These are phyloP conservation scores for Dione juno DNA, from an alignment of 2,888 invertebrate species.

Conservation along the genomic window DNA sequence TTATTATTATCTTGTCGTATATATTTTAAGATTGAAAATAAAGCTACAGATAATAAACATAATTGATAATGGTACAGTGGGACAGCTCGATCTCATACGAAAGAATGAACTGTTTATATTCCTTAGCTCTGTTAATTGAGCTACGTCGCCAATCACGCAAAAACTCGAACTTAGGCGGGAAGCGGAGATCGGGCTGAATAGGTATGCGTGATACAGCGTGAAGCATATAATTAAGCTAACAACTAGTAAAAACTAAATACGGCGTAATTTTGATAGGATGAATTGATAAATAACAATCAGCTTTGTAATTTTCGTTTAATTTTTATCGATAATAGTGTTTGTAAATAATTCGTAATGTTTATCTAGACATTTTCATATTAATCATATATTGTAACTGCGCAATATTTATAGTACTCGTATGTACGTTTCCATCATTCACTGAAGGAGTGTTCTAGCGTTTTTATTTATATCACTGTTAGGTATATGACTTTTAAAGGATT, in stretches of 20 bases:
- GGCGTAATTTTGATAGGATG: neutral
- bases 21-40: too few species aligned
- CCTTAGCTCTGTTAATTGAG: too few species aligned
- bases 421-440: conserved; percentile 15
- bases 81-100: too few species aligned
- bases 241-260: neutral
- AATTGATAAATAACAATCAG: neutral
- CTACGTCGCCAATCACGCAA: too few species aligned
- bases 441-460: conserved; percentile 1
- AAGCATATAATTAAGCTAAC: neutral
- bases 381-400: conserved; percentile 22
- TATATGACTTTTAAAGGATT: neutral
- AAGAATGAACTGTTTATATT: too few species aligned
- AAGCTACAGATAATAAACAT: too few species aligned
- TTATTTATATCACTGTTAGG: neutral
- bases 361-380: conserved; percentile 7
- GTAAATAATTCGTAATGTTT: conserved; percentile 19
- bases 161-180: too few species aligned
- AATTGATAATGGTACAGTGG: too few species aligned
- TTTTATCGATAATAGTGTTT: conserved; percentile 2
- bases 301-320: neutral
- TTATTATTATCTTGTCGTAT: too few species aligned
- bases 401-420: neutral
- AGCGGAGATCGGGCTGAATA: too few species aligned
- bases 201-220: too few species aligned